Conservation (phyloP, 2,113 vertebrate species). For the Megaptera novaeangliae region DNA sequence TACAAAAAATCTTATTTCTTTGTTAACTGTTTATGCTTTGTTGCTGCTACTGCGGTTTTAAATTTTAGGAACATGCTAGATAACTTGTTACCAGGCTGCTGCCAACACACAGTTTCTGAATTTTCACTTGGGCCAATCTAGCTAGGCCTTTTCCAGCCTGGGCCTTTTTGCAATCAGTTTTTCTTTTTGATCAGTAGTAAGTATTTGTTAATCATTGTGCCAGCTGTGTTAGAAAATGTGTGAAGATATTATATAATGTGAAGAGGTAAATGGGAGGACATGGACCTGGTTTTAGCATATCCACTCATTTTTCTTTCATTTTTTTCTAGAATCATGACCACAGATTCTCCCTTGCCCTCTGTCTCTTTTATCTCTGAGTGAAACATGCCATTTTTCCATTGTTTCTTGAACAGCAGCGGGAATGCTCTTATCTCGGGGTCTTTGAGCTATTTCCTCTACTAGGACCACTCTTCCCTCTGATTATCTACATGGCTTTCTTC, state of each 20-base stretch:
- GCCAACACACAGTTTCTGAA: background rate
- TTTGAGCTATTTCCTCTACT: background rate
- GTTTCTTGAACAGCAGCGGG: background rate
- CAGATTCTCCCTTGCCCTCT: background rate
- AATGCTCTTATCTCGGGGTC: background rate
- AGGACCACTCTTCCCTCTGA: background rate
- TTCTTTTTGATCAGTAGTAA: background rate
- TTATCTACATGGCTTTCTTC: background rate
- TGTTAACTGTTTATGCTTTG: background rate
- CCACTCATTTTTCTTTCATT: background rate
- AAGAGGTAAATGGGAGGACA: background rate
- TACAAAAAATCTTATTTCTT: background rate
- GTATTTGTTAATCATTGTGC: background rate
- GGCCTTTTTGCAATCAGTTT: background rate
- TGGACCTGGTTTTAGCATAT: background rate
- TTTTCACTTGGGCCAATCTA: background rate
- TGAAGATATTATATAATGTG: background rate
- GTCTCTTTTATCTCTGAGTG: background rate
- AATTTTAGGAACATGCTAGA: background rate
- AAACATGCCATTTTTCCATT: background rate
- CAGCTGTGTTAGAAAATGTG: background rate
- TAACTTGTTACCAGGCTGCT: background rate
- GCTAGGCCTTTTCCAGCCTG: background rate
- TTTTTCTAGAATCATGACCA: background rate
- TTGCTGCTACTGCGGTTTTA: background rate